Percentiles rank a stretch among this genome's conserved stretches.
Conservation (phyloP, 2,888 invertebrate genomes). For the Acanthosoma haemorrhoidale region DNA sequence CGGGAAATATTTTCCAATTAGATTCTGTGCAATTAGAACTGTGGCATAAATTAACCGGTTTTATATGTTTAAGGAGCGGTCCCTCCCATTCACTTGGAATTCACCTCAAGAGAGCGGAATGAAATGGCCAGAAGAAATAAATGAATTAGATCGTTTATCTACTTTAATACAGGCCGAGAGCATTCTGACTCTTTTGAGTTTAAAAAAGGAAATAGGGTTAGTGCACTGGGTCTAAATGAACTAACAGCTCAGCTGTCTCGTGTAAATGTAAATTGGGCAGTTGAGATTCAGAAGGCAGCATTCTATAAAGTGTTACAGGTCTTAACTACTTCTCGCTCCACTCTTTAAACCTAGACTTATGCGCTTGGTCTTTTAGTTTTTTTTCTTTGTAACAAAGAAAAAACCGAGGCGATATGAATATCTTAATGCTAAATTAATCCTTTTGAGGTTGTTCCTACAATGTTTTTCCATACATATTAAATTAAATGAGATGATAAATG, state of each 20-base stretch:
- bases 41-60: no score
- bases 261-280: constrained; percentile 1
- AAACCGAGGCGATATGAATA: no score
- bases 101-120: not conserved
- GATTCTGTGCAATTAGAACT: no score
- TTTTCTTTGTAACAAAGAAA: no score
- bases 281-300: not conserved
- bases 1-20: no score
- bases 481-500: no score
- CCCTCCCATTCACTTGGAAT: not conserved
- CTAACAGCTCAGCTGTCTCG: not conserved
- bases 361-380: no score
- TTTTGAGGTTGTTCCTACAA: no score
- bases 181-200: not conserved
- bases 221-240: not conserved
- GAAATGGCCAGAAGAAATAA: constrained; percentile 4
- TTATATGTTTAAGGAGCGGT: no score
- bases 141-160: not conserved
- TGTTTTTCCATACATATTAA: no score
- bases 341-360: not conserved
- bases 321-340: not conserved
- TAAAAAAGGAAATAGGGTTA: not conserved
- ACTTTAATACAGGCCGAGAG: not conserved
- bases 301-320: not conserved
- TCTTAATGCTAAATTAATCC: no score